These are phyloP conservation scores for Leucophenga montana DNA, from an alignment of 2,888 invertebrate genomes.

Conservation along the genomic window DNA sequence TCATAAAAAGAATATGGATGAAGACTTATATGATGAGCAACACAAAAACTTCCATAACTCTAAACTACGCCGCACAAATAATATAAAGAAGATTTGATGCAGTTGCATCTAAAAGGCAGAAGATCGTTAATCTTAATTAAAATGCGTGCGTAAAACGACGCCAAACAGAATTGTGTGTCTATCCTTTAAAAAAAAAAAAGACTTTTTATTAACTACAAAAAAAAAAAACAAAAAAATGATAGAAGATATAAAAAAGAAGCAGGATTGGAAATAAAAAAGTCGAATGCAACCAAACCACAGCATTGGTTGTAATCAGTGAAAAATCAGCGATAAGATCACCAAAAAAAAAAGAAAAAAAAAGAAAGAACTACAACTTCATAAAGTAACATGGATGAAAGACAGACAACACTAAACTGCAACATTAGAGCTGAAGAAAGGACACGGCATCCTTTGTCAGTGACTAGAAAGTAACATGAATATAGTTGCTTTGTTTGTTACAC, in stretches of 20 bases:
- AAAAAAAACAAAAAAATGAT: slow-evolving; percentile 13
- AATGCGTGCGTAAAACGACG: neutral
- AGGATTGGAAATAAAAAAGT: neutral
- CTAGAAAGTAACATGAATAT: no score
- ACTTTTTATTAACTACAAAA: neutral
- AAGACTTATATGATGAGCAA: no score
- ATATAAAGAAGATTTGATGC: no score
- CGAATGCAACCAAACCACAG: no score
- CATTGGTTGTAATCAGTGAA: neutral
- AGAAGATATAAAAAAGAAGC: neutral
- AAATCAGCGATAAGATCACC: slow-evolving; percentile 16
- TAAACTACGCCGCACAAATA: neutral
- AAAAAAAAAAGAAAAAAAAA: neutral
- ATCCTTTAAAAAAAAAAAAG: slow-evolving; percentile 12
- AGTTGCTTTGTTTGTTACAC: slow-evolving; percentile 3
- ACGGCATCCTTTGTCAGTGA: neutral
- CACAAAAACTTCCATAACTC: slow-evolving; percentile 1
- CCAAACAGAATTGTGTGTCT: neutral
- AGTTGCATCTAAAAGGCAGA: neutral
- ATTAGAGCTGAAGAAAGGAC: neutral
- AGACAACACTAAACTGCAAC: neutral
- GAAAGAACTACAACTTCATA: slow-evolving; percentile 10
- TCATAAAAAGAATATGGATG: slow-evolving; percentile 4
- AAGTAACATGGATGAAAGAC: neutral
- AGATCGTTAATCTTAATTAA: slow-evolving; percentile 28